Conservation (phyloP, 2,888 invertebrate genomes). For the Ecdyonurus torrentis region DNA sequence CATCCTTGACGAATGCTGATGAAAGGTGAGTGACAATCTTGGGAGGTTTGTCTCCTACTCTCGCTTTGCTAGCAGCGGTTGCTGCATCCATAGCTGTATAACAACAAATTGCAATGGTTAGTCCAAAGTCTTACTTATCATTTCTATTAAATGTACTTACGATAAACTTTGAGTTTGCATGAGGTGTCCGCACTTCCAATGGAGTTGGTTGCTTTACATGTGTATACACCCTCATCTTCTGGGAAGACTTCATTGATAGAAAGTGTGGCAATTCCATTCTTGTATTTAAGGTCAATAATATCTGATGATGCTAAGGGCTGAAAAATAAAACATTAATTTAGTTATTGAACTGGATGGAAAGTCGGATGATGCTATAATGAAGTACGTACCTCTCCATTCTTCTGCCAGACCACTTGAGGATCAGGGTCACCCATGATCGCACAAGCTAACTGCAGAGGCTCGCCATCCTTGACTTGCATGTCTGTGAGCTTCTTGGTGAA, state of each 20-base stretch:
- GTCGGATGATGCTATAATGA: slow-evolving; percentile 26
- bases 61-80: slow-evolving; percentile 31
- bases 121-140: too few relatives aligned
- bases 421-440: slow-evolving; percentile 84
- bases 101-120: slow-evolving; percentile 9
- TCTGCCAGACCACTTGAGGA: slow-evolving; percentile 79
- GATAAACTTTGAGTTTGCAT: slow-evolving; percentile 68
- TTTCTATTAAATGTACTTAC: slow-evolving; percentile 39
- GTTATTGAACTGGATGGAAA: background rate
- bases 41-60: slow-evolving; percentile 58
- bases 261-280: slow-evolving; percentile 71
- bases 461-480: slow-evolving; percentile 71
- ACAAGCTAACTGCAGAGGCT: slow-evolving; percentile 62
- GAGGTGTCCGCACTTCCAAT: slow-evolving; percentile 71
- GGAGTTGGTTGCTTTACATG: slow-evolving; percentile 81
- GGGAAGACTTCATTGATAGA: slow-evolving; percentile 88
- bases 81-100: slow-evolving; percentile 45
- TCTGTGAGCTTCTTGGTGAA: slow-evolving; percentile 64
- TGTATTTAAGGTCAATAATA: slow-evolving; percentile 82
- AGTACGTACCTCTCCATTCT: slow-evolving; percentile 54
- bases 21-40: slow-evolving; percentile 73
- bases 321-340: slow-evolving; percentile 4
- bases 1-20: slow-evolving; percentile 69
- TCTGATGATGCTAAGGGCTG: slow-evolving; percentile 51
- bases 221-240: slow-evolving; percentile 83